phyloP scores from a whole-genome alignment of 2,113 vertebrate species.

The Carlito syrichta region DNA sequence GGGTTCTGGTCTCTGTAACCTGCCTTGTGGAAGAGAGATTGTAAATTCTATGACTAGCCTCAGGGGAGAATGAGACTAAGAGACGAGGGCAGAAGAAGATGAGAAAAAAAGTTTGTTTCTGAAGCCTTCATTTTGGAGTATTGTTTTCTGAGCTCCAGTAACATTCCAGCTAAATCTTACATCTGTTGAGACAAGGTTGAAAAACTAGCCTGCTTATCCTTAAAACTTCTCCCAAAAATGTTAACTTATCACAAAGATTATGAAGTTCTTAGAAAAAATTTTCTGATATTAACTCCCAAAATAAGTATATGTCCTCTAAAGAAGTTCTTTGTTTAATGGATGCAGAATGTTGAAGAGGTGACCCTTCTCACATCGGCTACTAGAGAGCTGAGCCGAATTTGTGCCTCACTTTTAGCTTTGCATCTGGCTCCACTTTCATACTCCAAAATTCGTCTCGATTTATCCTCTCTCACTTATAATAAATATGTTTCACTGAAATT shows the following conservation, averaged over 20 bases:
- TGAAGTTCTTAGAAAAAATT: background rate
- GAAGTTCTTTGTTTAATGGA: background rate
- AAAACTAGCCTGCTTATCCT: background rate
- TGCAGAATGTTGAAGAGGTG: background rate
- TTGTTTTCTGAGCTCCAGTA: background rate
- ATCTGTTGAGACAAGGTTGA: background rate
- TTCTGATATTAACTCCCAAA: background rate
- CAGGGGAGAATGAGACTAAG: background rate
- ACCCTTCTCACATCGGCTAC: background rate
- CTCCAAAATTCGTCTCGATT: background rate
- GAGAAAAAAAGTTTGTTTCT: background rate
- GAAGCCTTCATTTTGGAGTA: background rate
- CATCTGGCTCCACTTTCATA: background rate
- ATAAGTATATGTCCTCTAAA: background rate
- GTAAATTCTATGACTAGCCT: background rate
- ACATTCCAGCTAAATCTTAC: background rate
- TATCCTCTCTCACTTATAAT: background rate
- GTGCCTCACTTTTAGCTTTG: background rate
- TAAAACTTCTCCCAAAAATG: background rate
- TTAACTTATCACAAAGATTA: background rate
- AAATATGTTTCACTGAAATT: conserved; percentile 2
- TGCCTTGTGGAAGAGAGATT: background rate
- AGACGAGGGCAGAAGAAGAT: background rate
- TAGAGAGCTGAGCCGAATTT: background rate
- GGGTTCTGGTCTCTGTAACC: background rate